Base-by-base conservation (phyloP, 2,797 vertebrate species). In the Argentina silus region DNA sequence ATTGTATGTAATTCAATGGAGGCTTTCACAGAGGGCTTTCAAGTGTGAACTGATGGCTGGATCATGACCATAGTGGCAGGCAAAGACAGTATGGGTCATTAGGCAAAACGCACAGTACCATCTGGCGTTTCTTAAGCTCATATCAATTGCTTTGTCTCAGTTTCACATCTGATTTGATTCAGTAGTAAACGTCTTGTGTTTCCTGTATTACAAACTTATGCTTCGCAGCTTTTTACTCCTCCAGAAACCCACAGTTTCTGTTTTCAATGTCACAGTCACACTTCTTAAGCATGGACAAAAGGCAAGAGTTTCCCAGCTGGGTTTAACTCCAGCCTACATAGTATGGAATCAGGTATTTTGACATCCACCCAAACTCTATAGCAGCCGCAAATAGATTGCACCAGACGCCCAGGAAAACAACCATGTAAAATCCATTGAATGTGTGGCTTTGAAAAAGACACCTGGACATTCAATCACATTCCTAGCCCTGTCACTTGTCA, bases 61-160 rank as follows among this genome's bases (percentile, higher is more conserved):
- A 65, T 67, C 70, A 67, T 14, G 47, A 53, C 27, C 43, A 36
- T 12, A 76, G 74, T 75, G 81, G 78, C 78, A 79, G 81, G 75
- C 73, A 73, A 70, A 45, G 11, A 11, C 19, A 65, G 12, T 15
- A 79, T 70, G 75, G 61, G 65, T 80, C 81, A 83, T 80, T 85
- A 77, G 72, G 57, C 68, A 69, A 74, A 73, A 78, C 61, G 72
- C 73, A 75, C 70, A 76, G 73, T 74, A 70, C 80, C 84, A 85
- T 82, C 82, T 82, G 86, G 75, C 74, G 55, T 79, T 36, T 73
- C 73, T 67, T 73, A 70, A 62, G 76, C 73, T 76, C 66, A 80
- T 81, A 75, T 55, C 11, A 45, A 15, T 67, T 70, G 51, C 36
- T 67, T 56, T 67, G 61, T 69, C 62, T 71, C 65, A 62, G 48